Evolutionary conservation across 2,888 invertebrate species (phyloP), one percentile per base, ranked within the genome.

Genomic region (Pherbina coryleti): DNA sequence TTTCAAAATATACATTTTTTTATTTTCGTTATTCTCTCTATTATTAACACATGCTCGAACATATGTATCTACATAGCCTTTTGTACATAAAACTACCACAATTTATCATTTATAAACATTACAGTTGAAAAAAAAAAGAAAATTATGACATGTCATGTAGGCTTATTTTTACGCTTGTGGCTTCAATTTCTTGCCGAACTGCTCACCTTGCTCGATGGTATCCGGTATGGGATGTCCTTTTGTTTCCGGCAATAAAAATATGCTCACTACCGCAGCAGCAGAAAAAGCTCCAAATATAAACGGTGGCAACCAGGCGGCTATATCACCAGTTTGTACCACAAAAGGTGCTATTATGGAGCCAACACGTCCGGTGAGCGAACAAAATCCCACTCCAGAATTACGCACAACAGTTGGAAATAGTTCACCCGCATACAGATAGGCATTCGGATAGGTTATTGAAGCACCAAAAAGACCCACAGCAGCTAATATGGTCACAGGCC

Each of bases 331-430:
- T 3, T 87, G 85, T 1, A 95, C 94, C 1, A 97, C 92, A 84
- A 95, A 95, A 0, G 97, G 97, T 0, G 97, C 96, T 4, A 94
- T 83, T 92, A 97, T 95, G 0, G 96, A 96, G 8, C 97, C 97
- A 78, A 97, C 90, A 84, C 97, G 92, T 0, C 97, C 97, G 79
- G 94, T 93, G 91, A 96, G 95, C 0, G 97, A 97, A 37, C 96
- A 94, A 3, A 95, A 91, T 0, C 97, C 97, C 76, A 97, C 93
- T 0, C 96, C 97, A 57, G 95, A 93, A 85, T 97, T 97, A 44
- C 97, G 92, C 0, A 97, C 94, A 2, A 96, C 94, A 0, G 97
- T 97, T 0, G 97, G 97, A 87, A 96, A 97, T 17, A 97, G 88
- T 89, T 97, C 97, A 0, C 96, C 96, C 0, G 95, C 95, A 88